A percentile compares a stretch with the other conserved stretches of the same genome.
phyloP scores from a whole-genome alignment of 1,140 invertebrate genomes.

The Adoxophyes honmai region DNA sequence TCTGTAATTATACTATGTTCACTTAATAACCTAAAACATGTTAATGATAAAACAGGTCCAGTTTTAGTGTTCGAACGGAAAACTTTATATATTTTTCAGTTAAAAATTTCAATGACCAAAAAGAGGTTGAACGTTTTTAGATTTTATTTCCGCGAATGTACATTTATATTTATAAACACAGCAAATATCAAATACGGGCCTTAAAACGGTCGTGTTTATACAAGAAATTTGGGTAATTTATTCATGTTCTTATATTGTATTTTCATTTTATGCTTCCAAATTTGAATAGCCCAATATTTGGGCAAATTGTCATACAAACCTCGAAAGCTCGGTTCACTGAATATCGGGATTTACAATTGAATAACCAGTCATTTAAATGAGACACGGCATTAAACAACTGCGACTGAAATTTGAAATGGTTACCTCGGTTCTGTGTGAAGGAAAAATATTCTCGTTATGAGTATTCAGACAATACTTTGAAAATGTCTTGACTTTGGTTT shows the following conservation, averaged over 20 bases:
- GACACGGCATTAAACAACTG: not conserved
- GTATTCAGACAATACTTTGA: too few species aligned
- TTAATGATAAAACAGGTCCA: too few species aligned
- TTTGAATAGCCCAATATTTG: not conserved
- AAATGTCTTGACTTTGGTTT: too few species aligned
- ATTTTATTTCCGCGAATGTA: not conserved
- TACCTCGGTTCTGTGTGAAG: too few species aligned
- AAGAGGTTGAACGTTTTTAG: not conserved
- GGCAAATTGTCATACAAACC: not conserved
- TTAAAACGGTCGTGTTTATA: conserved; percentile 3
- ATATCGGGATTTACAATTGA: conserved; percentile 4
- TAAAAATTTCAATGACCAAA: conserved; percentile 2
- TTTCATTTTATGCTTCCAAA: not conserved
- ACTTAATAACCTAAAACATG: too few species aligned
- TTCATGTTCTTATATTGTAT: conserved; percentile 1
- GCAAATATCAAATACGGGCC: conserved; percentile 6
- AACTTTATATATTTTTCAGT: not conserved
- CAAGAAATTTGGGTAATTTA: not conserved
- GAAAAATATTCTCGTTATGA: too few species aligned
- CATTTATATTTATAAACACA: conserved; percentile 1
- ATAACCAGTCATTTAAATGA: conserved; percentile 9
- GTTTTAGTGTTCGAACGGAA: not conserved
- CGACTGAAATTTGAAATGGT: not conserved
- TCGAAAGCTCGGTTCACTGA: not conserved
- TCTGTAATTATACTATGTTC: too few species aligned